A percentile compares a stretch with the other conserved stretches of the same genome.
These are phyloP conservation scores for Platerodrilus igneus DNA, from an alignment of 2,888 invertebrate genomes.

Conservation along the genomic window DNA sequence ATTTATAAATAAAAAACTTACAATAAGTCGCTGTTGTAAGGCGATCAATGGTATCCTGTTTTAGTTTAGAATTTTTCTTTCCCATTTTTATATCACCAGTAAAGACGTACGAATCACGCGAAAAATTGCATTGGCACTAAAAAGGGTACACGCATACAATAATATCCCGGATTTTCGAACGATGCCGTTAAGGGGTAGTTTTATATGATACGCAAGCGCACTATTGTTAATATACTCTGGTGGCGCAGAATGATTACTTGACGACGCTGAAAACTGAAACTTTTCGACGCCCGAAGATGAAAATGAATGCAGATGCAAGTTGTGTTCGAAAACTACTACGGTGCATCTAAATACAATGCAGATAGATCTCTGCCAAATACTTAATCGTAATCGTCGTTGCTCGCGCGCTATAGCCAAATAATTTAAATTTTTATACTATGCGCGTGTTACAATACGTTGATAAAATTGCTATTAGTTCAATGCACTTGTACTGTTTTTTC, in stretches of 20 bases:
- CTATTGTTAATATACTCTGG: conserved; percentile 13
- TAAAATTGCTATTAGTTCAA: too few relatives aligned
- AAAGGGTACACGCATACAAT: conserved; percentile 26
- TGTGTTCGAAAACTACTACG: conserved; percentile 8
- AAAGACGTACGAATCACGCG: conserved; percentile 16
- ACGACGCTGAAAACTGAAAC: too few relatives aligned
- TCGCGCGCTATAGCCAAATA: too few relatives aligned
- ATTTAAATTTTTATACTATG: too few relatives aligned
- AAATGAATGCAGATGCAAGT: conserved; percentile 7
- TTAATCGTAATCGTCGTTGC: conserved; percentile 15
- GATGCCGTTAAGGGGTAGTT: conserved; percentile 26
- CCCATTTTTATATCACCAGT: conserved; percentile 67
- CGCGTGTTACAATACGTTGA: too few relatives aligned
- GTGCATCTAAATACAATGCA: conserved; percentile 11
- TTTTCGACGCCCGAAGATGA: conserved; percentile 17
- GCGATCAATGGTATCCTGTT: conserved; percentile 90
- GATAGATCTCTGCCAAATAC: conserved; percentile 20
- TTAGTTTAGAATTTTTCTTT: conserved; percentile 93
- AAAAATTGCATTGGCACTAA: conserved; percentile 23
- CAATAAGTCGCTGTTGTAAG: conserved; percentile 91
- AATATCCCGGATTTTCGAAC: conserved; percentile 23
- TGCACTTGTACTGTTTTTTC: too few relatives aligned
- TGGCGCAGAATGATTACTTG: too few relatives aligned
- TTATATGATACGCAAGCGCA: conserved; percentile 25
- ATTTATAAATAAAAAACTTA: conserved; percentile 62